Base-by-base conservation (phyloP, 2,888 invertebrate genomes). In the Coleophora flavipennella region DNA sequence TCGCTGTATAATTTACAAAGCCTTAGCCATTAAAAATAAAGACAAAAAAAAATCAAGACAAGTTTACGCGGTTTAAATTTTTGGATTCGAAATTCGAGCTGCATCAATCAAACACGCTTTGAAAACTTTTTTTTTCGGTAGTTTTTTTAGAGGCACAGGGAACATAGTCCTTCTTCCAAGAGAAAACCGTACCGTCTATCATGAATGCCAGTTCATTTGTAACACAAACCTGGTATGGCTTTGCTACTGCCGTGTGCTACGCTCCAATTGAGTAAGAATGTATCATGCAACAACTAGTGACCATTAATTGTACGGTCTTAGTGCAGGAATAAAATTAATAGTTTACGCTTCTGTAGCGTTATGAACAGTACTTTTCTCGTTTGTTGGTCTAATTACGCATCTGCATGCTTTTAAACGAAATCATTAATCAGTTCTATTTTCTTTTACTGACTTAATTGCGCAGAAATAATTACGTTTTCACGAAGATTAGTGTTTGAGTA, bases 251-350 rank as follows among this genome's bases (percentile, higher is more conserved):
- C 57, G 62, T 49, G 53, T 50, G 69, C 67, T 61, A 74, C 78
- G 80, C 78, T 81, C 81, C 72, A 76, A 65, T 79, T 77, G 75
- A 62, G 66, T 67, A 70, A 72, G 80, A 74, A 73, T 74, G 80
- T 78, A 75, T 74, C 74, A 77, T 74, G 78, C 73, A 57, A 43
- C 13, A 34, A 67, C 67, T 33, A 33, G 34, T 12, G 6, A 25
- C 25, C 26, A 25, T 10, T 11, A 13, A 13, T 8, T 9, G n/a
- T n/a, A 8, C 13, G 6, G 29, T 11, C 8, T 29, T 11, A 27
- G 20, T 20, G 20, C 20, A 3, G 20, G 20, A 6, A 20, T 20
- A 20, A 20, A 20, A 4, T 20, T 20, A 20, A 20, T 4, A 4
- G 3, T 20, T 20, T 20, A 20, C 6, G 20, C 20, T 20, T 20